Conservation (phyloP, 2,797 vertebrate genomes). For the Xerus rutilus region DNA sequence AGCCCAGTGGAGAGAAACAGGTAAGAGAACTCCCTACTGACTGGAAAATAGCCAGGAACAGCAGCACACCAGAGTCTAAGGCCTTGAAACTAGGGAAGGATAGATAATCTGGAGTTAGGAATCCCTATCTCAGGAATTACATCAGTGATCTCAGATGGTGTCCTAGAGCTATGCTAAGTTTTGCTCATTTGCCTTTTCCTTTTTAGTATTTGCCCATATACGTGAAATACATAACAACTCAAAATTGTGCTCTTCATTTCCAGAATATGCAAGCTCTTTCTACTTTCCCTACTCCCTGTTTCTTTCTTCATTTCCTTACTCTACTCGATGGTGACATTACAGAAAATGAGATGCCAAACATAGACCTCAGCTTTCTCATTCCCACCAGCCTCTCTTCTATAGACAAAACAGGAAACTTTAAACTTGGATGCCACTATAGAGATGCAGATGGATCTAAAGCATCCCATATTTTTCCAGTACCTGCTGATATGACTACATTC, state of each 20-base stretch:
- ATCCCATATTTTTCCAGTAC: neutral
- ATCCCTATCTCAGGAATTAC: neutral
- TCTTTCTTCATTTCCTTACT: conserved; percentile 56
- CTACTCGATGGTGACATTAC: conserved; percentile 33
- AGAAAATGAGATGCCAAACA: conserved; percentile 25
- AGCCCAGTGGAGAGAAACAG: conserved; percentile 96
- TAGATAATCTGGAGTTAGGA: neutral
- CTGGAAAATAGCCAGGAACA: neutral
- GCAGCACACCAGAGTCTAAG: neutral
- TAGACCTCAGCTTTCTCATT: neutral
- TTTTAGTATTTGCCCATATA: conserved; percentile 9
- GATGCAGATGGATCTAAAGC: neutral
- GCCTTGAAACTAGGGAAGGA: conserved; percentile 24
- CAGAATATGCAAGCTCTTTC: conserved; percentile 25
- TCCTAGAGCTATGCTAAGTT: neutral
- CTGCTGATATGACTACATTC: neutral
- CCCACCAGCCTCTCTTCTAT: conserved; percentile 4
- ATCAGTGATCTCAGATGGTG: neutral
- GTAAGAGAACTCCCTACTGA: conserved; percentile 83
- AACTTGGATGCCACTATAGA: neutral
- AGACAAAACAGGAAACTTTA: conserved; percentile 27
- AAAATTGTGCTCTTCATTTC: neutral
- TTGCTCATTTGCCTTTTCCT: conserved; percentile 42
- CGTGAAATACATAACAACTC: neutral
- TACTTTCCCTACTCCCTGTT: neutral